These are phyloP conservation scores for Chironomus tentans DNA, from an alignment of 2,888 invertebrate species.

Conservation along the genomic window DNA sequence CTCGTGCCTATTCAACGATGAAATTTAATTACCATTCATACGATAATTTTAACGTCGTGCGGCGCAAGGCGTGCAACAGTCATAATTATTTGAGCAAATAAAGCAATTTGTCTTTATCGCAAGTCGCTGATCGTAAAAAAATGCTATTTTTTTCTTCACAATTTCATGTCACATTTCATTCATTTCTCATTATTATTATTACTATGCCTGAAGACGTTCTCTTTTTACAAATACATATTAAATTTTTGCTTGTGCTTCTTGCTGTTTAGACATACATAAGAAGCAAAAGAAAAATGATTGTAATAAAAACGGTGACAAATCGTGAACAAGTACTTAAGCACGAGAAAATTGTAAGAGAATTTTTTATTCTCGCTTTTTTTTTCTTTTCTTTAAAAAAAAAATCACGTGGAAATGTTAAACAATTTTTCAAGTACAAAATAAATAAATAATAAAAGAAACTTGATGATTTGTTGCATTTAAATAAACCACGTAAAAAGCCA, in stretches of 20 bases:
- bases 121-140: too few relatives aligned
- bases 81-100: conserved; percentile 22
- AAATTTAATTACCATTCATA: conserved; percentile 23
- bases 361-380: background rate
- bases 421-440: background rate
- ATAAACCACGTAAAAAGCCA: too few relatives aligned
- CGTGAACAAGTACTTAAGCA: conserved; percentile 1
- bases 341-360: background rate
- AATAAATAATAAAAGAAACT: too few relatives aligned
- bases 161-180: background rate
- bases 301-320: background rate
- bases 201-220: too few relatives aligned
- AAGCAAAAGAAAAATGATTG: background rate
- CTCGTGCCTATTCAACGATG: conserved; percentile 17
- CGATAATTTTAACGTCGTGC: conserved; percentile 10
- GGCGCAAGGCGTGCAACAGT: conserved; percentile 19
- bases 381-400: too few relatives aligned
- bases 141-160: background rate
- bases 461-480: too few relatives aligned
- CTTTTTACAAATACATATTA: too few relatives aligned
- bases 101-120: conserved; percentile 21
- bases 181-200: background rate
- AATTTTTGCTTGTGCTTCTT: background rate
- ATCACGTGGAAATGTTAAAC: background rate
- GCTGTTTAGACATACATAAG: background rate